Evolutionary conservation across 1,140 invertebrate species (phyloP).

Genomic region (Sarcophaga bullata): DNA sequence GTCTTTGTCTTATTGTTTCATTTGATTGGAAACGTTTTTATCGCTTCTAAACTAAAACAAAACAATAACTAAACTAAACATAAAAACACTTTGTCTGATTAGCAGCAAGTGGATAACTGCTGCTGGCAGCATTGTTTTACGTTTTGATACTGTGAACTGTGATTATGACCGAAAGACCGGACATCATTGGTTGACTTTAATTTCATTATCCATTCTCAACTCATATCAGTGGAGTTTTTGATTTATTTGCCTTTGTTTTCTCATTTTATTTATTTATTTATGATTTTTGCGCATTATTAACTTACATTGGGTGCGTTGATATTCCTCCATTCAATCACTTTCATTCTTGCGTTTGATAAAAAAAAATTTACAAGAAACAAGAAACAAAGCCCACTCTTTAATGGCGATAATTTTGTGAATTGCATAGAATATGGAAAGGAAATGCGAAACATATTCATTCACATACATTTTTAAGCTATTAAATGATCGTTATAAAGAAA

Average conservation of each 20-base stretch:
- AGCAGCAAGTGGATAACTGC: too few species aligned
- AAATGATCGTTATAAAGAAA: not conserved
- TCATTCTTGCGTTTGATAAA: not conserved
- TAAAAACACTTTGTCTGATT: too few species aligned
- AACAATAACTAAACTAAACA: not conserved
- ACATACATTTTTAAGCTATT: too few species aligned
- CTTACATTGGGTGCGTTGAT: not conserved
- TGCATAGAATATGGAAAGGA: not conserved
- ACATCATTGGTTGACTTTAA: not conserved
- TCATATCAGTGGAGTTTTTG: not conserved
- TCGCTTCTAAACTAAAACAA: not conserved
- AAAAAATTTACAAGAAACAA: not conserved
- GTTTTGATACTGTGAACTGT: too few species aligned
- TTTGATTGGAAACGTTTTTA: not conserved
- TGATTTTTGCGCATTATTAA: not conserved
- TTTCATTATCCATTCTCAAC: not conserved
- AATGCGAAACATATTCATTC: not conserved
- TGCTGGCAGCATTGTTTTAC: too few species aligned
- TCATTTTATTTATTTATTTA: too few species aligned
- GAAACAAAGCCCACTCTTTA: not conserved
- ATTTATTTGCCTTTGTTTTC: not conserved
- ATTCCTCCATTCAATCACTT: not conserved
- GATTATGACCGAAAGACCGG: not conserved
- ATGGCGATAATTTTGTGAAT: conserved; percentile 4
- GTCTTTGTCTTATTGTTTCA: not conserved